Evolutionary conservation across 1,140 invertebrate genomes (phyloP).

Genomic region (Caenorhabditis brenneri): DNA sequence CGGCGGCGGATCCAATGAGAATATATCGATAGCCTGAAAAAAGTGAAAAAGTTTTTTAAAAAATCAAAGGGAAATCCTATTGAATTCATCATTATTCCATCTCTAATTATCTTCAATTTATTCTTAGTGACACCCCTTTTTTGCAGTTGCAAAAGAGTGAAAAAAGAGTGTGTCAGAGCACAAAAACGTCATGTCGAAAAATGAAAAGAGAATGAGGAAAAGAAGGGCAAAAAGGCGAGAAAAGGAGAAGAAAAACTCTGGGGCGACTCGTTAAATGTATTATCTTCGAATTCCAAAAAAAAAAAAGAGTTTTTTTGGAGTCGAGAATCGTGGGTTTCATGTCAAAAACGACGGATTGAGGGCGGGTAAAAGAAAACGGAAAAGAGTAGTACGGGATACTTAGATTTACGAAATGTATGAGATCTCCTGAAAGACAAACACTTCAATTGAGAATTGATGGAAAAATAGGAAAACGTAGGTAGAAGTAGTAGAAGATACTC

Average conservation of each 20-base stretch:
- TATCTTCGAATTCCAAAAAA: slow-evolving; percentile 16
- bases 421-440: background rate
- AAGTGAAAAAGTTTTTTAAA: background rate
- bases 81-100: background rate
- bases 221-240: background rate
- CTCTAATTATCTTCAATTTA: background rate
- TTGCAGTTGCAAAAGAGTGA: background rate
- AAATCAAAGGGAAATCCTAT: background rate
- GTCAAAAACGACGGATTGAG: background rate
- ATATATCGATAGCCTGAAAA: slow-evolving; percentile 34
- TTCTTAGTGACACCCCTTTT: background rate
- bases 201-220: slow-evolving; percentile 12
- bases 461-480: background rate
- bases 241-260: background rate
- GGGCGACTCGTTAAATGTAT: slow-evolving; percentile 29
- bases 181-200: slow-evolving; percentile 20
- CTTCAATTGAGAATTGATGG: slow-evolving; percentile 35
- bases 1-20: slow-evolving; percentile 27
- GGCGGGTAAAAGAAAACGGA: background rate
- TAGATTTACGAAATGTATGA: background rate
- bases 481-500: background rate
- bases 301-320: background rate
- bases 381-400: background rate
- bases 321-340: background rate
- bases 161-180: slow-evolving; percentile 11